Evolutionary conservation across 1,140 invertebrate species (phyloP), one percentile per base, ranked within the genome.

Genomic region (Philopotamus ludificatus): DNA sequence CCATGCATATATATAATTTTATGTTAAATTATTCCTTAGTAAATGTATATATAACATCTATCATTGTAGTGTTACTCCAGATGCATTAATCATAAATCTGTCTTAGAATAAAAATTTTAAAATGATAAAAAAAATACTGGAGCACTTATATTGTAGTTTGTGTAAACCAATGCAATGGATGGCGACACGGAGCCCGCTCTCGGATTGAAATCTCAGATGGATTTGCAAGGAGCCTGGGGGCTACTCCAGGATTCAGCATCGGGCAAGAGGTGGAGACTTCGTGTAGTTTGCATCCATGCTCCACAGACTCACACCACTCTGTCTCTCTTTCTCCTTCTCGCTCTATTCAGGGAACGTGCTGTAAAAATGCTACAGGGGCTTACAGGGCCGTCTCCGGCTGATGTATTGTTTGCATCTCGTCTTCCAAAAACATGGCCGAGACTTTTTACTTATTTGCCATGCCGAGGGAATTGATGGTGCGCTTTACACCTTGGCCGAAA

Each of bases 341-440:
- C 28, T 34, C 28, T 12, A 34, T 34, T 34, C 28, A 34, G 28
- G 55, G 28, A 60, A 60, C 57, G 57, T 60, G 57, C 57, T 60
- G 57, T 47, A 60, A 60, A 47, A 60, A 60, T 60, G 42, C 28
- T 47, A 18, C 42, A 3, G 42, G 16, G 41, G 57, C 57, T 60
- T 60, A 60, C 42, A 26, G 20, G 41, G 22, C 23, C 34, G 26
- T 60, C 51, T 22, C 28, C 15, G 42, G 41, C 21, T 60, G 57
- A 60, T 60, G 57, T 60, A 60, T 60, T 60, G 57, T 60, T 60
- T 60, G 57, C 23, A 60, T 49, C 57, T 12, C 44, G n/a, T n/a
- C 21, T 12, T 28, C 51, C 22, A 54, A 23, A 50, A 25, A 54
- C 51, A 25, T 10, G 21, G 9, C 22, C 22, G 23, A 12, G 15